Conservation (phyloP, 2,888 invertebrate species). For the Heliconius ismenius region DNA sequence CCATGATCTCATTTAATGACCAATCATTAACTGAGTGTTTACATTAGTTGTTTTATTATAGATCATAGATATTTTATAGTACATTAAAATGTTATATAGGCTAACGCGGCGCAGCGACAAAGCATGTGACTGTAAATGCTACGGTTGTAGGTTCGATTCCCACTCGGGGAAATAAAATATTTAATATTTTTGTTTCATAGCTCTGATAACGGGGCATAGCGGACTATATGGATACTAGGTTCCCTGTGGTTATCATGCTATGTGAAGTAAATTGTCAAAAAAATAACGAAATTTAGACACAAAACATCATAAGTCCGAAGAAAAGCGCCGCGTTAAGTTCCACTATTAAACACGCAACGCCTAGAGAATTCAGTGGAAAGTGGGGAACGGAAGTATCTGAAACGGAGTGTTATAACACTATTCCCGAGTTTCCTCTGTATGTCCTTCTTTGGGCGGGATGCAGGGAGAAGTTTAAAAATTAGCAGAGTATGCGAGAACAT, state of each 20-base stretch:
- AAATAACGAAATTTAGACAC: too few relatives aligned
- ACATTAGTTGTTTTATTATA: background rate
- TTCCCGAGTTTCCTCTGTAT: background rate
- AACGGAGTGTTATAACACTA: background rate
- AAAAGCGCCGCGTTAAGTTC: background rate
- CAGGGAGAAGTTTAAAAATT: too few relatives aligned
- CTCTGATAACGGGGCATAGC: background rate
- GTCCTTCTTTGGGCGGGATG: too few relatives aligned
- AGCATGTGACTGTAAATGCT: background rate
- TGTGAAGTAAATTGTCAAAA: background rate
- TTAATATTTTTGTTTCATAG: background rate
- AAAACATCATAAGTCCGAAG: background rate
- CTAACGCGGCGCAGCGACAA: background rate
- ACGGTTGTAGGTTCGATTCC: background rate
- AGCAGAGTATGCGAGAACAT: too few relatives aligned
- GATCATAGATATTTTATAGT: background rate
- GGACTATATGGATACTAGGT: too few relatives aligned
- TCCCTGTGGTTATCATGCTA: too few relatives aligned
- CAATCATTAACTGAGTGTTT: constrained; percentile 1
- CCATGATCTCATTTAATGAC: constrained; percentile 28
- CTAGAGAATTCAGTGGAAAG: background rate
- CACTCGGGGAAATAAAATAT: background rate
- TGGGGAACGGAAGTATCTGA: too few relatives aligned
- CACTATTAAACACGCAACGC: background rate
- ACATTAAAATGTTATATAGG: background rate